These are phyloP conservation scores for Pterocles orientalis DNA, from an alignment of 2,113 vertebrate species.

Conservation along the genomic window DNA sequence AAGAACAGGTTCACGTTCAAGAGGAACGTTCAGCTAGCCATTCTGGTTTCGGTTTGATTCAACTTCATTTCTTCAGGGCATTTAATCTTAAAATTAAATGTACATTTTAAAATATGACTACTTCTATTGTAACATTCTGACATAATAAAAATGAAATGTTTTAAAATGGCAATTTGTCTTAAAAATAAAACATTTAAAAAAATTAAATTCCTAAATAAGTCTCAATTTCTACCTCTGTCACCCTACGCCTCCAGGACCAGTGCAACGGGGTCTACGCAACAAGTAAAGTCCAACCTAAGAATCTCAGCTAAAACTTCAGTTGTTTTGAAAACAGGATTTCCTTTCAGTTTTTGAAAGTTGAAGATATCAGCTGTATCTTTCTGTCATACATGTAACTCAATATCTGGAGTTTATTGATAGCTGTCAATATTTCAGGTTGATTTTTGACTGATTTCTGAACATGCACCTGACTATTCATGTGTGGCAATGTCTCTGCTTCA, in stretches of 20 bases:
- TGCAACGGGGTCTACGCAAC: background rate
- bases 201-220: background rate
- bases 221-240: background rate
- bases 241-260: background rate
- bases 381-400: background rate
- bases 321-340: background rate
- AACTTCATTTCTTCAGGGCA: background rate
- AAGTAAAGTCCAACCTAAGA: background rate
- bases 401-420: accelerated
- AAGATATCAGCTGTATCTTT: background rate
- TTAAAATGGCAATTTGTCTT: background rate
- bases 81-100: background rate
- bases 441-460: background rate
- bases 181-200: background rate
- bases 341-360: background rate
- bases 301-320: background rate
- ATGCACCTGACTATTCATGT: accelerated
- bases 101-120: background rate
- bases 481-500: background rate
- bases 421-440: background rate
- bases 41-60: background rate
- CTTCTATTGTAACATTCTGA: background rate
- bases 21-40: background rate
- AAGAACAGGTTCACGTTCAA: background rate
- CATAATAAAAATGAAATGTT: background rate